phyloP scores from a whole-genome alignment of 2,113 vertebrate species.

The Eulemur macaco region DNA sequence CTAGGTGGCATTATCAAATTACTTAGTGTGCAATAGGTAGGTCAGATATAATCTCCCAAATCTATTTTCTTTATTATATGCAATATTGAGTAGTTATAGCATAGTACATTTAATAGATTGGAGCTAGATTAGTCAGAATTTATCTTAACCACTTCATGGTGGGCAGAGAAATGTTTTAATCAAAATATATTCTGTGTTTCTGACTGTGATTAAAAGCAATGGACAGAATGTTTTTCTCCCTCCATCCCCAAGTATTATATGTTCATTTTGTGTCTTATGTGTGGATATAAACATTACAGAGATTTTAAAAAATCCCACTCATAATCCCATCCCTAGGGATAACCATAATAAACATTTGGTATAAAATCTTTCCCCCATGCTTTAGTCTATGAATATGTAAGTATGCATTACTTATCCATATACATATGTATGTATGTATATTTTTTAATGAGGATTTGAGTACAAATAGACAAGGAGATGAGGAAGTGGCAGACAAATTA shows the following conservation, averaged over 20 bases:
- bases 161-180: neutral
- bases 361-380: neutral
- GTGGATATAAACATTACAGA: neutral
- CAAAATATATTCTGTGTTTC: neutral
- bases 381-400: neutral
- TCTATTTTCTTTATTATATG: neutral
- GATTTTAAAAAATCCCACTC: neutral
- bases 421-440: neutral
- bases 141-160: neutral
- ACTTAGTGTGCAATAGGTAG: neutral
- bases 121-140: neutral
- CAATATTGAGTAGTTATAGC: neutral
- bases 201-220: conserved; percentile 18
- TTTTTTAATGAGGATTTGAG: neutral
- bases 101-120: neutral
- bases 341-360: neutral
- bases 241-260: neutral
- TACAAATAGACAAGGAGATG: neutral
- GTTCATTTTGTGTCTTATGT: neutral
- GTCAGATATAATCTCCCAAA: neutral
- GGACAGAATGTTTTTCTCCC: neutral
- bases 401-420: neutral
- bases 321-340: neutral
- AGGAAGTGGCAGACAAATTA: neutral
- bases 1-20: neutral